Evolutionary conservation across 53 echinoderm and acorn worm genomes (phyloP), one percentile per base, ranked within the genome.

Genomic region (Echinometra lucunter): DNA sequence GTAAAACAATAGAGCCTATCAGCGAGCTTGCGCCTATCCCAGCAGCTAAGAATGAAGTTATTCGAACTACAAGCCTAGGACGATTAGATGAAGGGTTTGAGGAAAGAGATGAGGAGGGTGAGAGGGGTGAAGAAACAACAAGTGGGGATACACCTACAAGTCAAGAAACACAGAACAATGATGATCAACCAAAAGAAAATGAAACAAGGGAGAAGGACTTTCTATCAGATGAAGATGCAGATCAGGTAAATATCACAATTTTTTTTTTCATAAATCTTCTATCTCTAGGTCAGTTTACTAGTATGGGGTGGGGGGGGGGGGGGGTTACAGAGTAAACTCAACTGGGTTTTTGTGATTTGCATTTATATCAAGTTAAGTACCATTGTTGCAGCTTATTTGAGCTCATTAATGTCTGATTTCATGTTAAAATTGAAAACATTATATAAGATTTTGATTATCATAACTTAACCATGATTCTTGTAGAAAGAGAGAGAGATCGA

Each of bases 71-170:
- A 2, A 97, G 97, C 74, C 85, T 97, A 16, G 95, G 94, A 91
- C 83, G 94, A 40, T 85, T 97, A 38, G 97, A 95, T 90, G 97
- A 97, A 60, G 97, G 97, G 0, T 97, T 95, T 83, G 97, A 97
- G 91, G 97, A 97, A 75, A 67, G 95, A 10, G 96, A 82, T 45
- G 83, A 95, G 49, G 92, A 57, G n/a, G 87, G 90, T 74, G 97
- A 97, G 91, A 82, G 95, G 2, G 97, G 92, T 49, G 94, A 37
- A 74, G 72, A 40, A 37, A 57, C 93, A 66, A 95, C 42, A 5
- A 90, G 95, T 74, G 95, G 30, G 40, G 94, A 83, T 19, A 66
- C 94, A 66, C 94, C 94, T 16, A 94, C 82, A n/a, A 83, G 83
- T 44, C 90, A 93, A 89, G 95, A 95, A 74, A 93, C 92, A 35